phyloP scores from a whole-genome alignment of 2,113 vertebrate species.

The Rostratula benghalensis region DNA sequence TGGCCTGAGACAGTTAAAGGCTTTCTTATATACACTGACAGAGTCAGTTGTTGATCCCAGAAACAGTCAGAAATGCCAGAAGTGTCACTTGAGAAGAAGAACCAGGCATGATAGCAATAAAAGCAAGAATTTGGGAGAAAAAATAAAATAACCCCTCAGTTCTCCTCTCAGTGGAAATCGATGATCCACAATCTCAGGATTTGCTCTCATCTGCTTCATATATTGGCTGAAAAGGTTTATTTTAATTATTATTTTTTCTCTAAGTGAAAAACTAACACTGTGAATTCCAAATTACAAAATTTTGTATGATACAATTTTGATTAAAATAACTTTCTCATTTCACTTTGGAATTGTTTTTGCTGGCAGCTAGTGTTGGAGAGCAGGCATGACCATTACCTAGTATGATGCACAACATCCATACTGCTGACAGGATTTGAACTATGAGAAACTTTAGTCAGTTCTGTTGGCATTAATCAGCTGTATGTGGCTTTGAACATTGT shows the following conservation, averaged over 20 bases:
- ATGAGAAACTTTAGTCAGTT: background rate
- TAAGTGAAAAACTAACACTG: background rate
- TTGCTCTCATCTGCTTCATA: background rate
- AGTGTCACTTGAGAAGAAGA: background rate
- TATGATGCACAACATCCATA: background rate
- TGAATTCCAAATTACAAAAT: background rate
- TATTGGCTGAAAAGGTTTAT: background rate
- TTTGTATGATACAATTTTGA: rapidly evolving
- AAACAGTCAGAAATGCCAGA: background rate
- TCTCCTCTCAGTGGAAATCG: background rate
- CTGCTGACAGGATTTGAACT: background rate
- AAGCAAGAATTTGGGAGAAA: background rate
- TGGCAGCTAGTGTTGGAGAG: background rate
- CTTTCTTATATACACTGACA: background rate
- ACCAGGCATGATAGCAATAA: background rate
- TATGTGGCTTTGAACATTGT: background rate
- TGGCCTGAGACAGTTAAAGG: background rate
- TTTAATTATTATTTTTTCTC: background rate
- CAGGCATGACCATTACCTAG: background rate
- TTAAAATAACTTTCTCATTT: background rate
- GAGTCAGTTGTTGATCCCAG: background rate
- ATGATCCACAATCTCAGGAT: background rate
- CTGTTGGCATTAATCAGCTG: background rate
- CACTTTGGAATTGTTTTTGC: background rate
- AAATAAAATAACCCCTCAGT: background rate